A percentile compares a stretch with the other conserved stretches of the same genome.
phyloP scores from a whole-genome alignment of 2,797 vertebrate species.

The Furcifer pardalis region DNA sequence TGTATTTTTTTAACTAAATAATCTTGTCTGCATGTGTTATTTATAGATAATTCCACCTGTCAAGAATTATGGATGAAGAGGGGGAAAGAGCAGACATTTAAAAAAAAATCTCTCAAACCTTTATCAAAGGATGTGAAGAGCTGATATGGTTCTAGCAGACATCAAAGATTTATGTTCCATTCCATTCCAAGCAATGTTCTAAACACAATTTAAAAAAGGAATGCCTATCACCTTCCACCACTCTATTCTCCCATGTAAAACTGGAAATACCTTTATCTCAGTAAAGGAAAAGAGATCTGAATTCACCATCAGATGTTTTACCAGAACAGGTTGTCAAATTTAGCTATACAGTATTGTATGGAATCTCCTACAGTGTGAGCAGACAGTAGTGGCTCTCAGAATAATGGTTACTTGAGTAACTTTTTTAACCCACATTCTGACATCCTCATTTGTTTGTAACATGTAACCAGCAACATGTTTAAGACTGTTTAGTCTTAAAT shows the following conservation, averaged over 20 bases:
- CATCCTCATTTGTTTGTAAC: slow-evolving; percentile 3
- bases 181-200: neutral
- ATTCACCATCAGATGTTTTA: neutral
- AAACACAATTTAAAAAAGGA: neutral
- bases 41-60: slow-evolving; percentile 37
- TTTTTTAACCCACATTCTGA: slow-evolving; percentile 23
- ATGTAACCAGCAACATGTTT: slow-evolving; percentile 21
- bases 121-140: slow-evolving; percentile 15
- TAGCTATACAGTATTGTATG: neutral
- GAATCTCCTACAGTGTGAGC: neutral
- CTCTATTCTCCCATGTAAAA: neutral
- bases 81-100: slow-evolving; percentile 5
- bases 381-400: neutral
- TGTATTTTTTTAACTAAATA: slow-evolving; percentile 35
- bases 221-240: neutral
- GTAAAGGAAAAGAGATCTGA: neutral
- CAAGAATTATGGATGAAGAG: slow-evolving; percentile 35
- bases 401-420: neutral
- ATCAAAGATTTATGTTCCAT: slow-evolving; percentile 23
- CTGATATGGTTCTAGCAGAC: slow-evolving; percentile 10
- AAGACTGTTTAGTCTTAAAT: slow-evolving; percentile 22
- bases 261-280: slow-evolving; percentile 4
- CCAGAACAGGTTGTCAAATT: neutral
- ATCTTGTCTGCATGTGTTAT: slow-evolving; percentile 31
- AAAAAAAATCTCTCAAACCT: slow-evolving; percentile 14